Evolutionary conservation across 2,888 invertebrate genomes (phyloP), one percentile per base, ranked within the genome.

Genomic region (Nymphalis c-album): DNA sequence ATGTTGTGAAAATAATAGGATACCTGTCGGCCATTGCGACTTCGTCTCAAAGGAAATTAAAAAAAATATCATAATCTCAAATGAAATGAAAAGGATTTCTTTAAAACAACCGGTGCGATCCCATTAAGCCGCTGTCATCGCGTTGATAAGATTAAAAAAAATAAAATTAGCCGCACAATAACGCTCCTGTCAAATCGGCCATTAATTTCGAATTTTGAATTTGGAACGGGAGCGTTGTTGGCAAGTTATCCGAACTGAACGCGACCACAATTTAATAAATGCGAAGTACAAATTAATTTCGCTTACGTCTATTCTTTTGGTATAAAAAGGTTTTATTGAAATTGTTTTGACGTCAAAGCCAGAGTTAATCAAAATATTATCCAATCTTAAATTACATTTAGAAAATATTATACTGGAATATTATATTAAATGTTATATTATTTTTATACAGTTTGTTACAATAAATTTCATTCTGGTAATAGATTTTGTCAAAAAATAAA

Each of bases 81-180:
- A 80, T 73, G 78, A 80, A 85, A 84, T 80, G 80, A 80, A 84
- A 83, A 77, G 80, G 84, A 85, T 87, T 86, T 84, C 82, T 86
- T 85, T 84, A 87, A 86, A 85, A 85, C 84, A 83, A 83, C 80
- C 83, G 80, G 80, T 79, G 82, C 83, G 85, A 90, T 88, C 86
- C 91, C 91, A 92, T 91, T 92, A 92, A 85, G 85, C 73, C 86
- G 85, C 91, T 91, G 91, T 92, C 91, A 91, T 91, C 91, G 88
- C 79, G 84, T 86, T 91, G 91, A 92, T 91, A 92, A 90, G 91
- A 91, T 91, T 91, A 17, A 90, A 91, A 71, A 70, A 69, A 69
- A 63, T 57, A 70, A 70, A 91, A 91, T 91, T 91, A 91, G 88
- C 85, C 85, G 78, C 86, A 88, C 88, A 91, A 92, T 91, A 91